phyloP scores from a whole-genome alignment of 2,888 invertebrate genomes.

The Bugulina stolonifera region DNA sequence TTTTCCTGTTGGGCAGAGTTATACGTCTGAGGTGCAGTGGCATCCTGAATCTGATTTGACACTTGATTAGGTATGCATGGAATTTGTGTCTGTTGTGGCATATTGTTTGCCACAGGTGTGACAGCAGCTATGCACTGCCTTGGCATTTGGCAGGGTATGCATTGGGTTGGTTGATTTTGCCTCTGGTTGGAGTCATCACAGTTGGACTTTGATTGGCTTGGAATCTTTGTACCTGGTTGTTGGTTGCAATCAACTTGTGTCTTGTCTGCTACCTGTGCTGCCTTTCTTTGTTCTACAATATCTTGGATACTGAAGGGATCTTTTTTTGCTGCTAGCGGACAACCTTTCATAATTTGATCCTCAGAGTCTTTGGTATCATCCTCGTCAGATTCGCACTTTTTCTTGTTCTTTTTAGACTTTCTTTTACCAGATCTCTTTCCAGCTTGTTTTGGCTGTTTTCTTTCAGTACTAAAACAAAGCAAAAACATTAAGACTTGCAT shows the following conservation, averaged over 20 bases:
- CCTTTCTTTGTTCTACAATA: background rate
- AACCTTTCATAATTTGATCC: background rate
- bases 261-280: background rate
- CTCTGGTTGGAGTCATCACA: background rate
- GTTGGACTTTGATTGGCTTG: background rate
- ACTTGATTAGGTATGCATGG: too few relatives aligned
- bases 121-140: too few relatives aligned
- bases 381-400: background rate
- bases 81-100: too few relatives aligned
- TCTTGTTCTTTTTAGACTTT: background rate
- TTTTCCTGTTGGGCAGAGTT: too few relatives aligned
- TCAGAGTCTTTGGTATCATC: background rate
- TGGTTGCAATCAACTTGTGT: background rate
- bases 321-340: background rate
- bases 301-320: background rate
- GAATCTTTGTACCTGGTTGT: background rate
- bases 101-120: too few relatives aligned
- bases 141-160: too few relatives aligned
- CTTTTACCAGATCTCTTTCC: background rate
- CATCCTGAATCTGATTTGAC: too few relatives aligned
- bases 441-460: background rate
- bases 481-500: too few relatives aligned
- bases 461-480: too few relatives aligned
- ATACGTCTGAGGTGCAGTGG: too few relatives aligned
- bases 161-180: too few relatives aligned